phyloP scores from a whole-genome alignment of 2,113 vertebrate genomes.

The Sinosuthora webbiana region DNA sequence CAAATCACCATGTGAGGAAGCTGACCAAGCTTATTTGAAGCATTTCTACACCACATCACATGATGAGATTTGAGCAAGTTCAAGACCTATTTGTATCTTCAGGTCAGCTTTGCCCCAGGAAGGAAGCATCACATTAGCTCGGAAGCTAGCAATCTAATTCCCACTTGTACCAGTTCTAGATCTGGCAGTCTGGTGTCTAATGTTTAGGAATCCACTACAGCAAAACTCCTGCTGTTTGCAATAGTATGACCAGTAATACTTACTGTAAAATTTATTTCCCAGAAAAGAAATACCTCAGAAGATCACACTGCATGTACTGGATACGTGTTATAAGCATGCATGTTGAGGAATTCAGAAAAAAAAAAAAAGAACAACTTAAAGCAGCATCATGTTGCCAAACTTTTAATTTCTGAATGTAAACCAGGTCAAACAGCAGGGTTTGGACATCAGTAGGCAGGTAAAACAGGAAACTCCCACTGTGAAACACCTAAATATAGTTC shows the following conservation, averaged over 20 bases:
- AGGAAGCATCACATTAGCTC: background rate
- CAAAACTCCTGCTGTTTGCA: background rate
- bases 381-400: background rate
- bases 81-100: background rate
- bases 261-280: background rate
- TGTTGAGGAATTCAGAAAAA: background rate
- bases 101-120: background rate
- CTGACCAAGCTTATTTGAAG: background rate
- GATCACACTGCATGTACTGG: background rate
- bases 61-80: background rate
- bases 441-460: background rate
- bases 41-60: background rate
- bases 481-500: background rate
- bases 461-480: background rate
- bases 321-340: accelerated
- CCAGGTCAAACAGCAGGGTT: background rate
- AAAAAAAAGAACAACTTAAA: background rate
- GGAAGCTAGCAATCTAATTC: background rate
- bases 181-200: background rate
- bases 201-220: background rate
- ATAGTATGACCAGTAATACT: background rate
- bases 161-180: background rate
- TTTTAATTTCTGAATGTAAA: background rate
- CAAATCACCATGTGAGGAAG: background rate
- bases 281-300: background rate